Percentiles rank a stretch among this genome's conserved stretches.
These are phyloP conservation scores for Metalampra italica DNA, from an alignment of 2,888 invertebrate genomes.

Conservation along the genomic window DNA sequence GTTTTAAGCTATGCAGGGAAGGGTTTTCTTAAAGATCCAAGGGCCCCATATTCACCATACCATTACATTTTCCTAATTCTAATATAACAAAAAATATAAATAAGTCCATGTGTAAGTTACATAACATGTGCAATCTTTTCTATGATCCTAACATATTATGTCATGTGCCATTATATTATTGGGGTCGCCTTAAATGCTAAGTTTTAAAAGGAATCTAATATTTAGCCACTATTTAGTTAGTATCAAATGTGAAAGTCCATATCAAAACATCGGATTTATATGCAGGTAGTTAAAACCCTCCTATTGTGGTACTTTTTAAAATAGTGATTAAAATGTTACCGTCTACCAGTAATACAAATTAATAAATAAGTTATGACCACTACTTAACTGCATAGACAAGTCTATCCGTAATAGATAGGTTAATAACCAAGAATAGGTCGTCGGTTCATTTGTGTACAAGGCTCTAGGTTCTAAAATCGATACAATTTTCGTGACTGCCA, in stretches of 20 bases:
- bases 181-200: conserved; percentile 39
- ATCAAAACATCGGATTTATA: conserved; percentile 26
- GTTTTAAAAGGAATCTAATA: conserved; percentile 27
- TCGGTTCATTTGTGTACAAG: conserved; percentile 16
- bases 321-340: conserved; percentile 1
- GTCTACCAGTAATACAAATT: not conserved
- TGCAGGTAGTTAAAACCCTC: conserved; percentile 11
- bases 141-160: conserved; percentile 44
- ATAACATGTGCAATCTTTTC: conserved; percentile 72
- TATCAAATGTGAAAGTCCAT: conserved; percentile 34
- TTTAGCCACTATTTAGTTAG: not conserved
- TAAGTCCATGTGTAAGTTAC: conserved; percentile 69
- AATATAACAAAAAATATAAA: conserved; percentile 74
- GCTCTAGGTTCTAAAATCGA: conserved; percentile 45
- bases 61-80: conserved; percentile 58
- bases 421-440: conserved; percentile 2
- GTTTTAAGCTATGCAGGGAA: conserved; percentile 15
- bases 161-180: conserved; percentile 49
- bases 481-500: conserved; percentile 53
- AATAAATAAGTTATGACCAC: not conserved
- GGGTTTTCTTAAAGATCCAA: conserved; percentile 29
- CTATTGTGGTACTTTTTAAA: not conserved
- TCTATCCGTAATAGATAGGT: not conserved
- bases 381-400: not conserved
- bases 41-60: conserved; percentile 46